These are phyloP conservation scores for Potamilus streckersoni DNA, from an alignment of 1,140 invertebrate genomes.

Conservation along the genomic window DNA sequence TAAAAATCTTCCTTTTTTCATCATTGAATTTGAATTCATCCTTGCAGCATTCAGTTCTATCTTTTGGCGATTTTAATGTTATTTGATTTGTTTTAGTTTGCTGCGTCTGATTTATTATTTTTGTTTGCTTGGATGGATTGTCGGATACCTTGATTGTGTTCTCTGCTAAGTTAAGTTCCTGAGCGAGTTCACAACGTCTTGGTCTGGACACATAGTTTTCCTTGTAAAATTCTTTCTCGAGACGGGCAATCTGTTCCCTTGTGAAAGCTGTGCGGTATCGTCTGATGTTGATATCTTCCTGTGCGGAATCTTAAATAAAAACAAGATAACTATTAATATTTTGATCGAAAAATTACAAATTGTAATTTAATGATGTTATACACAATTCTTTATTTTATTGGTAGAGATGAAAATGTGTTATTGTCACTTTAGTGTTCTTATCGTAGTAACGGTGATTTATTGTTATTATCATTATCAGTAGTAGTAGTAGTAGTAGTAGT, in stretches of 20 bases:
- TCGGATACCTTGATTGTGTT: slow-evolving; percentile 94
- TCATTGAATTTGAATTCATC: too few relatives aligned
- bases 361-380: too few relatives aligned
- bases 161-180: slow-evolving; percentile 93
- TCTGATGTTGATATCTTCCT: slow-evolving; percentile 73
- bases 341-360: too few relatives aligned
- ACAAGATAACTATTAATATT: not conserved
- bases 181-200: slow-evolving; percentile 92
- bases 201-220: slow-evolving; percentile 99
- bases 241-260: slow-evolving; percentile 89
- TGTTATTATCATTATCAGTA: too few relatives aligned
- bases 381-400: too few relatives aligned
- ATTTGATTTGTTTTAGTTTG: not conserved
- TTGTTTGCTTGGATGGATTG: not conserved
- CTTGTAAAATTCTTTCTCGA: slow-evolving; percentile 97
- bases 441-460: too few relatives aligned
- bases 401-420: too few relatives aligned
- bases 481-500: too few relatives aligned
- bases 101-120: not conserved
- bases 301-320: slow-evolving; percentile 24
- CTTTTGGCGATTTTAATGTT: too few relatives aligned
- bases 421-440: too few relatives aligned
- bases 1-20: too few relatives aligned
- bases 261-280: slow-evolving; percentile 98
- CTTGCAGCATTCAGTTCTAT: too few relatives aligned